phyloP scores from a whole-genome alignment of 2,113 vertebrate species.

The Epinephelus lanceolatus region DNA sequence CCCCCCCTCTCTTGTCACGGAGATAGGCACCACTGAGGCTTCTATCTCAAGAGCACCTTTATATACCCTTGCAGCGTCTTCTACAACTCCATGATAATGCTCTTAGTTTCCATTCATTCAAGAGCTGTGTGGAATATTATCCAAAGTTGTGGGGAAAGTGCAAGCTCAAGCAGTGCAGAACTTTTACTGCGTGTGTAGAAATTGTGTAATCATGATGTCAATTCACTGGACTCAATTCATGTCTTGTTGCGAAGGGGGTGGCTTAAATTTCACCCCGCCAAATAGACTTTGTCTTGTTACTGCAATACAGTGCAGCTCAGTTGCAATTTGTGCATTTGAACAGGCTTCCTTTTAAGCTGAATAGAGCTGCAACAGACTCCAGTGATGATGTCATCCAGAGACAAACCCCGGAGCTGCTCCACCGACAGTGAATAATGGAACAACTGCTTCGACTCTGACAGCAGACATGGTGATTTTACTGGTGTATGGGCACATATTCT shows the following conservation, averaged over 20 bases:
- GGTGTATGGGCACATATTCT: slow-evolving; percentile 42
- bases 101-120: slow-evolving; percentile 19
- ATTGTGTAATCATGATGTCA: neutral
- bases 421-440: slow-evolving; percentile 69
- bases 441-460: slow-evolving; percentile 48
- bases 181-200: neutral
- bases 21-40: slow-evolving; percentile 34
- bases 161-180: neutral
- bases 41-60: slow-evolving; percentile 66
- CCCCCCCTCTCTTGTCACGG: slow-evolving; percentile 1
- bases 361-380: slow-evolving; percentile 23
- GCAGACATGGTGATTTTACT: slow-evolving; percentile 63
- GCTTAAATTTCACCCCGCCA: neutral
- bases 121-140: neutral
- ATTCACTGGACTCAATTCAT: neutral
- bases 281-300: neutral
- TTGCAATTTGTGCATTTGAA: slow-evolving; percentile 30
- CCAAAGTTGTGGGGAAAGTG: neutral
- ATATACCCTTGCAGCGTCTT: slow-evolving; percentile 23
- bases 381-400: slow-evolving; percentile 55
- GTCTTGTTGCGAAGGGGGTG: neutral
- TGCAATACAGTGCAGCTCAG: neutral
- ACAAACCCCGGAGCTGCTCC: slow-evolving; percentile 54
- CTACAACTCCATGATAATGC: slow-evolving; percentile 20
- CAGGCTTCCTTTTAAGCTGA: slow-evolving; percentile 17